phyloP scores from a whole-genome alignment of 2,797 vertebrate genomes.

The Chaunax sp. region DNA sequence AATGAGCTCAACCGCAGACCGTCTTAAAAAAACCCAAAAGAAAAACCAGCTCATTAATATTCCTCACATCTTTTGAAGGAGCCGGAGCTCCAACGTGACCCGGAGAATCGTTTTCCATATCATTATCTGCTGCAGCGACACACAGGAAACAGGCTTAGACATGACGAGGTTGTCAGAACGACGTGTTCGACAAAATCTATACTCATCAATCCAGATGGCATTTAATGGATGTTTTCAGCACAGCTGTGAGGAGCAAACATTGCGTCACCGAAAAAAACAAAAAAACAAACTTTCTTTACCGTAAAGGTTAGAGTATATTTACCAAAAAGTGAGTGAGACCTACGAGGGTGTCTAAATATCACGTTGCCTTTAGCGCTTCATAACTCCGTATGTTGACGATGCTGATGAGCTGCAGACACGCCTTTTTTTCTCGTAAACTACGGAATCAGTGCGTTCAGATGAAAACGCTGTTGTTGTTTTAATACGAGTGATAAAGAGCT shows the following conservation, averaged over 20 bases:
- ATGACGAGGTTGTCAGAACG: neutral
- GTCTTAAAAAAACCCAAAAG: neutral
- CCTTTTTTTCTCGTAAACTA: no score
- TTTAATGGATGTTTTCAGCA: conserved; percentile 3
- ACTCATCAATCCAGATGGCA: neutral
- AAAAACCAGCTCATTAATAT: conserved; percentile 25
- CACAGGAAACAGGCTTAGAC: neutral
- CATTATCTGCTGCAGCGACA: conserved; percentile 26
- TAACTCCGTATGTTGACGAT: no score
- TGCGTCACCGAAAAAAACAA: neutral
- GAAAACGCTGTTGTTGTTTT: no score
- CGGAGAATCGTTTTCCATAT: conserved; percentile 11
- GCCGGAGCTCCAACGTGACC: neutral
- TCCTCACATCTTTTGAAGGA: neutral
- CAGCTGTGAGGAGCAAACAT: neutral
- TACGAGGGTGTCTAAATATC: no score
- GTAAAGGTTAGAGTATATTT: no score
- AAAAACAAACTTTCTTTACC: neutral
- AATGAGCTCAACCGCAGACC: neutral
- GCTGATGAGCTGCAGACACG: no score
- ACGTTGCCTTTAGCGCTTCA: no score
- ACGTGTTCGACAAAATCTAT: conserved; percentile 9
- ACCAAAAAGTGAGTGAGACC: no score
- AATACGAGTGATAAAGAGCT: no score
- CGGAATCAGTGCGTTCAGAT: no score